A percentile compares a stretch with the other conserved stretches of the same genome.
phyloP scores from a whole-genome alignment of 2,888 invertebrate species.

The Cheilosia vernalis region DNA sequence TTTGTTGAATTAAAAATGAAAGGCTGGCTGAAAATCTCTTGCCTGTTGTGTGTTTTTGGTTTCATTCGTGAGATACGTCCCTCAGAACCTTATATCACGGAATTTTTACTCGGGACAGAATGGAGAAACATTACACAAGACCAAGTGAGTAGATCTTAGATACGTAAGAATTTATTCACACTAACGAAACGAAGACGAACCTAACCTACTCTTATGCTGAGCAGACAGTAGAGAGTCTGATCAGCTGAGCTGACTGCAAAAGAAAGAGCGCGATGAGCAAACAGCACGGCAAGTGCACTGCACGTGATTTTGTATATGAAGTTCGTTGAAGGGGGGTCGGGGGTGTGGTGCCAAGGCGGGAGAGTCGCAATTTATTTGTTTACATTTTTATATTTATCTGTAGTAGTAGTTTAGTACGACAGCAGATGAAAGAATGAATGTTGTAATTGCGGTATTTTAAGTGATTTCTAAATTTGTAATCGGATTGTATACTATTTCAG shows the following conservation, averaged over 20 bases:
- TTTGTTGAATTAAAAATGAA: slow-evolving; percentile 77
- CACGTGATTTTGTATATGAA: slow-evolving; percentile 53
- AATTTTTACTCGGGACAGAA: slow-evolving; percentile 88
- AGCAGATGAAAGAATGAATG: neutral
- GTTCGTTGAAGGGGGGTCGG: no score
- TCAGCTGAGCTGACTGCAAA: slow-evolving; percentile 29
- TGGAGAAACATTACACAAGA: slow-evolving; percentile 90
- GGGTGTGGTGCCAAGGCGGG: neutral
- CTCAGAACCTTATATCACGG: slow-evolving; percentile 92
- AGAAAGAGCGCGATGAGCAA: neutral
- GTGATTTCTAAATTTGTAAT: neutral
- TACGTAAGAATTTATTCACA: neutral
- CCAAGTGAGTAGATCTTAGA: slow-evolving; percentile 77
- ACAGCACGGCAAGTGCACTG: neutral
- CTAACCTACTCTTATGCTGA: slow-evolving; percentile 3
- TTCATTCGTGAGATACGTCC: slow-evolving; percentile 93
- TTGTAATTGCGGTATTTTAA: neutral
- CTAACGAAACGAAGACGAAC: no score
- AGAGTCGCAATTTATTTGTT: slow-evolving; percentile 45
- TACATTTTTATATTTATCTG: slow-evolving; percentile 36
- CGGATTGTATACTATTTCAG: slow-evolving; percentile 79
- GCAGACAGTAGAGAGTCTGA: neutral
- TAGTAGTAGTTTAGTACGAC: no score
- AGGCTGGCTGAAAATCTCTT: slow-evolving; percentile 88
- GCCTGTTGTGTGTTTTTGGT: slow-evolving; percentile 90